These are phyloP conservation scores for Trididemnum miniatum DNA, from an alignment of 23 tunicate genomes.

Conservation along the genomic window DNA sequence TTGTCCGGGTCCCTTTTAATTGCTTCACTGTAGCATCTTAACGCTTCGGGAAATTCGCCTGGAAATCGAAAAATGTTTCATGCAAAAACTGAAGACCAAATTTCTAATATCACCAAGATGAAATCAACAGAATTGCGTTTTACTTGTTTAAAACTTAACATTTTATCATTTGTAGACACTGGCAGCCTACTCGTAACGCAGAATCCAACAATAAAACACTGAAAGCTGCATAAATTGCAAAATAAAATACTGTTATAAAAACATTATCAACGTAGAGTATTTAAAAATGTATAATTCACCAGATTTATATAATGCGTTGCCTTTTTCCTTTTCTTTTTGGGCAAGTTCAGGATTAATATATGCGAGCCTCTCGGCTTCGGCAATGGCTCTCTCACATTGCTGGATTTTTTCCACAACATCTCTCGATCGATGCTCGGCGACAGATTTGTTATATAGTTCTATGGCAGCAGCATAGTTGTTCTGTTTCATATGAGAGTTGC, in stretches of 20 bases:
- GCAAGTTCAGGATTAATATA: conserved; percentile 82
- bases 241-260: no score
- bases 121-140: no score
- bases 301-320: conserved; percentile 73
- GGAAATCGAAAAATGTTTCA: background rate
- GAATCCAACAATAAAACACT: no score
- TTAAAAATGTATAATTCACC: no score
- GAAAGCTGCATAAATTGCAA: no score
- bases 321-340: conserved; percentile 77
- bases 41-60: conserved; percentile 90
- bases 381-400: conserved; percentile 74
- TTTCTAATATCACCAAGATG: no score
- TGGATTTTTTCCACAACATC: conserved; percentile 60
- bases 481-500: conserved; percentile 81
- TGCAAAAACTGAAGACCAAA: no score
- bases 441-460: conserved; percentile 71
- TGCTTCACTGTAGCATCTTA: conserved; percentile 81
- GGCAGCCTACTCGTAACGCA: no score
- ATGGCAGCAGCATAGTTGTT: conserved; percentile 62
- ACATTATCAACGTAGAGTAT: no score
- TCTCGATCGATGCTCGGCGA: conserved; percentile 80
- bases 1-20: conserved; percentile 90
- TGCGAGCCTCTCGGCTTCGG: conserved; percentile 74
- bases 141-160: no score
- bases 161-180: no score